Evolutionary conservation across 2,113 vertebrate genomes (phyloP).

Genomic region (Elachura formosa): DNA sequence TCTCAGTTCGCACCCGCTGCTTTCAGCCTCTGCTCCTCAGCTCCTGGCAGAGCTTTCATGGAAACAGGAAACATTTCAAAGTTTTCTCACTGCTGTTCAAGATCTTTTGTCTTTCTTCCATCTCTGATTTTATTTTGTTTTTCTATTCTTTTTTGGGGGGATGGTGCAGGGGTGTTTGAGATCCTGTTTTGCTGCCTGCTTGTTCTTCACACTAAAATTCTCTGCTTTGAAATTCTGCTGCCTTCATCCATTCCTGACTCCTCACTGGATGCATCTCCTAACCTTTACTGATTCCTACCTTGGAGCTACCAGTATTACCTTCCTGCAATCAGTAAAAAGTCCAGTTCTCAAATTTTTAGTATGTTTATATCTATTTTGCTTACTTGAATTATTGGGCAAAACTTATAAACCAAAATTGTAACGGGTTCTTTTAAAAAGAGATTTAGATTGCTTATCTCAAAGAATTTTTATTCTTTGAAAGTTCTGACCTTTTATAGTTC

Average conservation of each 20-base stretch:
- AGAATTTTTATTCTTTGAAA: neutral
- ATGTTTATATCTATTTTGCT: neutral
- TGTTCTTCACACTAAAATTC: neutral
- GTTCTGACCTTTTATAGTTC: rapidly evolving
- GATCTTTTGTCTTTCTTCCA: neutral
- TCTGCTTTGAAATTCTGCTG: neutral
- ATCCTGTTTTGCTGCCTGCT: neutral
- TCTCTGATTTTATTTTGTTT: neutral
- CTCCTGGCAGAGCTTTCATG: neutral
- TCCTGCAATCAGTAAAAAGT: neutral
- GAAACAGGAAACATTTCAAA: neutral
- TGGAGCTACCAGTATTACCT: rapidly evolving
- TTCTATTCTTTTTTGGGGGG: too few species aligned
- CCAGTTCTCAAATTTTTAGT: neutral
- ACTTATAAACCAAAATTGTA: neutral
- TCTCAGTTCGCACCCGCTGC: neutral
- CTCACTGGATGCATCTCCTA: rapidly evolving
- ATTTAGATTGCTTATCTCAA: neutral
- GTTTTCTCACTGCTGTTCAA: neutral
- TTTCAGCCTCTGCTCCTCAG: neutral
- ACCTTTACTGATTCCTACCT: neutral
- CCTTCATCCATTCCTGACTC: neutral
- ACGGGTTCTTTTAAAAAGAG: neutral
- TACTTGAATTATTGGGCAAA: neutral
- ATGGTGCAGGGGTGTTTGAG: neutral